Base-by-base conservation (phyloP, 2,113 vertebrate genomes). In the Microtus ochrogaster region DNA sequence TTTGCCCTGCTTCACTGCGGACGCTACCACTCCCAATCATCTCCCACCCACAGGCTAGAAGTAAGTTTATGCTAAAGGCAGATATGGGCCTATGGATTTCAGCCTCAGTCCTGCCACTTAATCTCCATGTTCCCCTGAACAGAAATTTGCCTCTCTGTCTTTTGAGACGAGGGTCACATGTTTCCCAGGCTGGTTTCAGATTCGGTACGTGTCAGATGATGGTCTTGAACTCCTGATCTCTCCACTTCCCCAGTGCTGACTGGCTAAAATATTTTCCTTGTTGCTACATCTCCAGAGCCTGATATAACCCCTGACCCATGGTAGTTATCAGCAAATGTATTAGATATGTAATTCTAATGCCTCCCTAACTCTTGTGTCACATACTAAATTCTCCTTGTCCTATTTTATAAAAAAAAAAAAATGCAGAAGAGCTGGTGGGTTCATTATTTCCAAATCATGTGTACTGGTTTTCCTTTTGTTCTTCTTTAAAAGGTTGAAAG, bases 401-500 rank as follows among this genome's bases (percentile, higher is more conserved):
- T 49, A 84, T 94, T 94, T 92, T 68, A 81, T 76, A 93, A 89
- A 81, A 83, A 93, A 89, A 81, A 83, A 91, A 12, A 74, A 96
- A 58, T 89, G 36, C 65, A 96, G 89, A 79, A 86, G 13, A 58
- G 78, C 72, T 78, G 66, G 85, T 2, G 44, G 44, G 21, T 28
- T 73, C 36, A 65, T 58, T 82, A 82, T 92, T 95, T 96, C 86
- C 81, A 73, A 82, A 77, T 96, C 87, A 41, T 33, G 63, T 63
- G 30, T 66, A 39, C 41, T 93, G 49, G 26, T 77, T 91, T 91
- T 92, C 39, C 88, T 74, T 63, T 28, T 22, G n/a, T 90, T 81
- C 61, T 96, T 61, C 68, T 92, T 96, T 33, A 72, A 90, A 94
- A 94, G 73, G 84, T 86, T 68, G 72, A 87, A 92, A 90, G 78